phyloP scores from a whole-genome alignment of 2,888 invertebrate species.

The Microplitis deprimator region DNA sequence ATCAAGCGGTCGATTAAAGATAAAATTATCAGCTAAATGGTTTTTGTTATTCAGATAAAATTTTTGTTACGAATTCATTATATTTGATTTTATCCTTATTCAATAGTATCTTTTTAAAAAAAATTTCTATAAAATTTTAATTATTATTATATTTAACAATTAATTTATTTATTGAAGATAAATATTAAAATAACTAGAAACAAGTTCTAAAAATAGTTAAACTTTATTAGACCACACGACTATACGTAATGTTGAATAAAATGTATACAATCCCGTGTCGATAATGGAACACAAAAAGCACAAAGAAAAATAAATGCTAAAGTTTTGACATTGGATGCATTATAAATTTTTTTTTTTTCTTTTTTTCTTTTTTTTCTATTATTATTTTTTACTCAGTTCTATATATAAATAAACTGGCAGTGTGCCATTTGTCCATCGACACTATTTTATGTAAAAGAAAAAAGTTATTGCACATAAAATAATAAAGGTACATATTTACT shows the following conservation, averaged over 20 bases:
- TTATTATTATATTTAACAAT: no score
- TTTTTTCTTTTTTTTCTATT: constrained; percentile 10
- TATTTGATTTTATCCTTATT: no score
- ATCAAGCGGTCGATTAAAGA: not conserved
- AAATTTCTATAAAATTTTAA: no score
- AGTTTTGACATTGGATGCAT: constrained; percentile 5
- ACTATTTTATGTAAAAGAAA: not conserved
- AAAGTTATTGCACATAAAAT: not conserved
- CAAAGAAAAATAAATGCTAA: not conserved
- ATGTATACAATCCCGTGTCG: not conserved
- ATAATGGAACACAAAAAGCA: constrained; percentile 3
- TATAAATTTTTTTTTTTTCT: constrained; percentile 7
- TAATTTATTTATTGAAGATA: no score
- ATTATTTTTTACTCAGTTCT: not conserved
- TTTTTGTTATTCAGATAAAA: not conserved
- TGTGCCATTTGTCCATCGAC: constrained; percentile 41
- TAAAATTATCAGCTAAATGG: not conserved
- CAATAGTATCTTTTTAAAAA: no score
- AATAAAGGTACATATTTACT: not conserved
- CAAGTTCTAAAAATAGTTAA: constrained; percentile 1
- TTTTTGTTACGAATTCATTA: no score
- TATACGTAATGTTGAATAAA: constrained; percentile 7
- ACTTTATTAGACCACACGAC: not conserved
- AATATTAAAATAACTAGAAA: not conserved
- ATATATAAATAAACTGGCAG: constrained; percentile 27